Evolutionary conservation across 2,113 vertebrate species (phyloP).

Genomic region (Alouatta palliata): DNA sequence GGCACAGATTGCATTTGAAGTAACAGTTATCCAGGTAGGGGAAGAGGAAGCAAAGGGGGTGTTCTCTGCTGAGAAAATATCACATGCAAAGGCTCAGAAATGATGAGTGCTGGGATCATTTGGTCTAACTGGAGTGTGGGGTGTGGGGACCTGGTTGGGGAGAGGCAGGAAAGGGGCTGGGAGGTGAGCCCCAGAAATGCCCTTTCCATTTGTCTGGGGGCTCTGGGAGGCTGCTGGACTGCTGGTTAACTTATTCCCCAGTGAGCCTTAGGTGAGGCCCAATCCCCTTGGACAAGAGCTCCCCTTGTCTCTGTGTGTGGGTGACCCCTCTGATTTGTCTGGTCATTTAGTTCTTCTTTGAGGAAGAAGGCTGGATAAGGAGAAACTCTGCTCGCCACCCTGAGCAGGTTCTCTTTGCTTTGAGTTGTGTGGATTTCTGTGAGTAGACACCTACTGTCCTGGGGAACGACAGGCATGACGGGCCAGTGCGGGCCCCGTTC

Average conservation of each 20-base stretch:
- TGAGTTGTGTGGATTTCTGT: not conserved
- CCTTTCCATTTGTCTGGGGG: not conserved
- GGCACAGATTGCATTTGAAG: not conserved
- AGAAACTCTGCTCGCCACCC: not conserved
- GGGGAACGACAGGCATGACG: not conserved
- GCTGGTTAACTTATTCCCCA: not conserved
- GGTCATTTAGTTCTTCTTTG: not conserved
- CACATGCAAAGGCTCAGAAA: not conserved
- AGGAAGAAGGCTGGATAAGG: not conserved
- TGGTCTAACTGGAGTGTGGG: not conserved
- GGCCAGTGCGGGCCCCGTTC: not conserved
- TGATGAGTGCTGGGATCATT: not conserved
- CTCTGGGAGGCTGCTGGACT: not conserved
- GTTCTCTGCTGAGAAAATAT: not conserved
- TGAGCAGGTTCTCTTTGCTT: not conserved
- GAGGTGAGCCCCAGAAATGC: not conserved
- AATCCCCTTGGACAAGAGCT: not conserved
- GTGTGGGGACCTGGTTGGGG: accelerated
- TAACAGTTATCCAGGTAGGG: not conserved
- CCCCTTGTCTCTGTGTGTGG: not conserved
- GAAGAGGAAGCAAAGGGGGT: not conserved
- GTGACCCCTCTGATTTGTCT: not conserved
- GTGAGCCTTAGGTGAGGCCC: not conserved
- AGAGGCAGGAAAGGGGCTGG: no score
- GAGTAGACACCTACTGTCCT: not conserved